Conservation (phyloP, 2,888 invertebrate genomes). For the Diarsia dahlii region DNA sequence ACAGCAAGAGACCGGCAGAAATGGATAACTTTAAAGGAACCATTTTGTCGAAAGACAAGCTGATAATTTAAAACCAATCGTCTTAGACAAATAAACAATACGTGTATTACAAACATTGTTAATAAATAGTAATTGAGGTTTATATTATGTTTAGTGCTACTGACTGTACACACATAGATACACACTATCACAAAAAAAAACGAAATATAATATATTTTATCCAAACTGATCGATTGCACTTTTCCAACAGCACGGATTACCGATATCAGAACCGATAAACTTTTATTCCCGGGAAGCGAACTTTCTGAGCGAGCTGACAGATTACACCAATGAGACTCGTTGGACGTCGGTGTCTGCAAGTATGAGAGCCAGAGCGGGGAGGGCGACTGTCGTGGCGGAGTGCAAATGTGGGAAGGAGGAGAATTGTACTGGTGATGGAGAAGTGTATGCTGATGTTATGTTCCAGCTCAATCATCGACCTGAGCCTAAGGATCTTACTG, state of each 20-base stretch:
- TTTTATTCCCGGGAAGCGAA: slow-evolving; percentile 80
- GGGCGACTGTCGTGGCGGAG: slow-evolving; percentile 75
- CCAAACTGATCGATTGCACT: slow-evolving; percentile 40
- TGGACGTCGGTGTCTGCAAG: slow-evolving; percentile 71
- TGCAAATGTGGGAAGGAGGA: slow-evolving; percentile 76
- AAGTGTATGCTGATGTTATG: slow-evolving; percentile 74
- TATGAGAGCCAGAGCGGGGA: slow-evolving; percentile 70
- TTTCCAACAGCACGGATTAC: slow-evolving; percentile 74
- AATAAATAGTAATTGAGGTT: too few relatives aligned
- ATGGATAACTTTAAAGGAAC: too few relatives aligned
- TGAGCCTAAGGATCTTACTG: slow-evolving; percentile 65
- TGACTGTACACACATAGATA: too few relatives aligned
- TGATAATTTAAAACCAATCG: too few relatives aligned
- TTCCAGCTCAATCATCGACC: slow-evolving; percentile 75
- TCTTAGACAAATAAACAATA: too few relatives aligned
- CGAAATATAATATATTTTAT: slow-evolving; percentile 8
- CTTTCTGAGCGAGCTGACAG: slow-evolving; percentile 79
- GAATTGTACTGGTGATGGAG: slow-evolving; percentile 71
- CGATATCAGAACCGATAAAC: slow-evolving; percentile 73
- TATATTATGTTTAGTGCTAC: too few relatives aligned
- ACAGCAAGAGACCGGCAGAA: too few relatives aligned
- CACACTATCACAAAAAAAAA: too few relatives aligned
- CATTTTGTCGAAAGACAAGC: too few relatives aligned
- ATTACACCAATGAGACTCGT: slow-evolving; percentile 79
- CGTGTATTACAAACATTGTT: too few relatives aligned